Base-by-base conservation (phyloP, 2,113 vertebrate species). In the Urocitellus parryii region DNA sequence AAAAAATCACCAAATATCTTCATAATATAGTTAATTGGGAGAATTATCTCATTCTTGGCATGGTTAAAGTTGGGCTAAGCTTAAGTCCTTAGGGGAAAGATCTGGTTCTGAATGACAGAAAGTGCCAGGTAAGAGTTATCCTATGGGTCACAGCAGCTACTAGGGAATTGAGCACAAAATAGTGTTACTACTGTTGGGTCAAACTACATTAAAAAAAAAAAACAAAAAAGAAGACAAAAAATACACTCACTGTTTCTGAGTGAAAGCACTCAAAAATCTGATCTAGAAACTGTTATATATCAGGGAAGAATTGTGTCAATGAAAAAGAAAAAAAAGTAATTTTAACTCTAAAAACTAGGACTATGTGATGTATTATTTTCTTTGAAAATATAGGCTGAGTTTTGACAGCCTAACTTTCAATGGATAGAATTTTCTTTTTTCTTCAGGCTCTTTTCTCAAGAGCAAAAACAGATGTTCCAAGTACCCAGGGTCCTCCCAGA, bases 21-120 rank as follows among this genome's bases (percentile, higher is more conserved):
- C 96, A 94, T 95, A 97, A 97, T 91, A 61, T 65, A 94, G 53
- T 94, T 94, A 93, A 29, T 18, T 79, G 25, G 73, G 39, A 81
- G 82, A 86, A 97, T 29, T 96, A 94, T 97, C 95, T 97, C 84
- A 94, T 94, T 68, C 24, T 2, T 95, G 91, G 95, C 95, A 92
- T 78, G 97, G 93, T 94, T 88, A 63, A 93, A 48, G 11, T 24
- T 83, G 14, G 20, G 42, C 56, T n/a, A 89, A 95, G 72, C 91
- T 77, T 95, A 86, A 97, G 56, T 92, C 90, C 86, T 96, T 89
- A 97, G 94, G 90, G 87, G 89, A 91, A 96, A 90, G 27, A 88
- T 53, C 68, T 81, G 67, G 73, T 88, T 14, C 0, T 96, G 93
- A 98, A 95, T 89, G 97, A 86, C 63, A 97, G 93, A 97, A 94